These are phyloP conservation scores for Odontomyia ornata DNA, from an alignment of 2,888 invertebrate genomes.

Conservation along the genomic window DNA sequence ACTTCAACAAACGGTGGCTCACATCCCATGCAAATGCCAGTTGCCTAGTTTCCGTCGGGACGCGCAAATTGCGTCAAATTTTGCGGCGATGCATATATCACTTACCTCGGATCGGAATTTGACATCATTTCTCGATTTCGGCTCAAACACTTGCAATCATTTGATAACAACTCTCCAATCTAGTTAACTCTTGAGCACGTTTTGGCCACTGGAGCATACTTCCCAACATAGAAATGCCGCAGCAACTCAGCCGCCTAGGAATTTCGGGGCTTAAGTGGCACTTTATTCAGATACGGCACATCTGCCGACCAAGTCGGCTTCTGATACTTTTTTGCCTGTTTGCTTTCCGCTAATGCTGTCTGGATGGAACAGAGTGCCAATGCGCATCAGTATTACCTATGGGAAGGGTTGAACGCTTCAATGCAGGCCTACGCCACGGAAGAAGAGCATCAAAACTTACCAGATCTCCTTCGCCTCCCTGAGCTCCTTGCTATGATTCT, in stretches of 20 bases:
- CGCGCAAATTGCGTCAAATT: too few relatives aligned
- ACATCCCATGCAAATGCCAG: too few relatives aligned
- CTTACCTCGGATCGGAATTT: conserved; percentile 1
- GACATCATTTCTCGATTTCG: neutral
- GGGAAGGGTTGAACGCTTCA: neutral
- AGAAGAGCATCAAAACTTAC: neutral
- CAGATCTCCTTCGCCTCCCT: neutral
- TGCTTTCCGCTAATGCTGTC: neutral
- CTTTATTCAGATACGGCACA: neutral
- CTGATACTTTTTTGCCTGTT: neutral
- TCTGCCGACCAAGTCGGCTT: neutral
- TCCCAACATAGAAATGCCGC: neutral
- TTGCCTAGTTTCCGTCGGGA: too few relatives aligned
- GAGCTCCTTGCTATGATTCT: neutral
- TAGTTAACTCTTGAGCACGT: neutral
- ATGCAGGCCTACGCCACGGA: neutral
- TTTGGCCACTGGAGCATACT: neutral
- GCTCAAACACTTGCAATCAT: neutral
- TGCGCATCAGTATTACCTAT: neutral
- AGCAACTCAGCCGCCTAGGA: neutral
- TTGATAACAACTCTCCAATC: neutral
- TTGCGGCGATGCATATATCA: neutral
- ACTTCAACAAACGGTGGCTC: too few relatives aligned
- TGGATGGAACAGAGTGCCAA: neutral
- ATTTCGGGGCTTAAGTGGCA: conserved; percentile 1